Evolutionary conservation across 2,888 invertebrate species (phyloP).

Genomic region (Patella caerulea): DNA sequence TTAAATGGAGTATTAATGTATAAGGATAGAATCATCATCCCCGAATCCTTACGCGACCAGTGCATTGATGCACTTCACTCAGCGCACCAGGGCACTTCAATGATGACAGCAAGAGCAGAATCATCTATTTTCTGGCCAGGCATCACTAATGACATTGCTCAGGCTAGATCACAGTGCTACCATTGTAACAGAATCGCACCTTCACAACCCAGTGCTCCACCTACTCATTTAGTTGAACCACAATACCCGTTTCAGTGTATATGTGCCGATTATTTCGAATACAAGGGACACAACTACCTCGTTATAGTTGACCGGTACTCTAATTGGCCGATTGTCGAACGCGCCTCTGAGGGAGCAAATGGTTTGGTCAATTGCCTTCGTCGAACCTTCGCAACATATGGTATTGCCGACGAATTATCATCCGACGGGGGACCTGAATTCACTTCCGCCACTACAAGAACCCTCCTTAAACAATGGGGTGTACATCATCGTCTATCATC

Average conservation of each 20-base stretch:
- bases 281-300: slow-evolving; percentile 37
- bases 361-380: slow-evolving; percentile 42
- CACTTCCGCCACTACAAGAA: slow-evolving; percentile 35
- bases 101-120: slow-evolving; percentile 46
- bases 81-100: slow-evolving; percentile 49
- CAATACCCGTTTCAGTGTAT: slow-evolving; percentile 41
- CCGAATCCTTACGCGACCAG: slow-evolving; percentile 35
- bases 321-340: slow-evolving; percentile 29
- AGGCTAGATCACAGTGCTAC: slow-evolving; percentile 18
- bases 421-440: slow-evolving; percentile 51
- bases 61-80: slow-evolving; percentile 41
- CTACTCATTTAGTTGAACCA: slow-evolving; percentile 30
- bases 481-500: slow-evolving; percentile 51
- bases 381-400: slow-evolving; percentile 42
- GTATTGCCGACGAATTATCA: slow-evolving; percentile 46
- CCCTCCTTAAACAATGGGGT: slow-evolving; percentile 49
- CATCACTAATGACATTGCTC: slow-evolving; percentile 20
- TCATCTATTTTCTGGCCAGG: slow-evolving; percentile 47
- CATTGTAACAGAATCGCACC: slow-evolving; percentile 43
- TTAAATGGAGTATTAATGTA: slow-evolving; percentile 38
- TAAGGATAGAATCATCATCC: slow-evolving; percentile 45
- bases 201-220: slow-evolving; percentile 46
- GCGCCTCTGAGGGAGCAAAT: slow-evolving; percentile 39
- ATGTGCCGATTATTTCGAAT: not conserved
- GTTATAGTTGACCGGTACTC: slow-evolving; percentile 47